Conservation (phyloP, 1,140 invertebrate genomes). For the Littorina saxatilis region DNA sequence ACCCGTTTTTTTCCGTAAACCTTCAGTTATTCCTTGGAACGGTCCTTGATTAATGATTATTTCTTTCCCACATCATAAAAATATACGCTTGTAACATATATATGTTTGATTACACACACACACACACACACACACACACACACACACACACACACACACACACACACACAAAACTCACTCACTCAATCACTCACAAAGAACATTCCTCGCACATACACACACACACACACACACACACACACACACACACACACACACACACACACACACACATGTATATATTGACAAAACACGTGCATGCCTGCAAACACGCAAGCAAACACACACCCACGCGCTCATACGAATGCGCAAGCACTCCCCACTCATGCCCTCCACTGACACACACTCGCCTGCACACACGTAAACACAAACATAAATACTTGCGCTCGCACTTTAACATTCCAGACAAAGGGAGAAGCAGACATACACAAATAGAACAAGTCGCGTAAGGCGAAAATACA, state of each 20-base stretch:
- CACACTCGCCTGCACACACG: constrained; percentile 6
- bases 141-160: constrained; percentile 20
- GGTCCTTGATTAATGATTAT: too few species aligned
- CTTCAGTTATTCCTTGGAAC: too few species aligned
- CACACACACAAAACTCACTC: constrained; percentile 7
- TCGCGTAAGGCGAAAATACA: too few species aligned
- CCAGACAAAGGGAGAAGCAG: background rate
- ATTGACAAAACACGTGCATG: background rate
- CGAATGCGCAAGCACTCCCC: background rate
- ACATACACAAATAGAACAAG: constrained; percentile 1
- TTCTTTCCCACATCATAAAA: too few species aligned
- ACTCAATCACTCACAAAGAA: background rate
- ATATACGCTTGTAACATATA: too few species aligned
- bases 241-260: constrained; percentile 22
- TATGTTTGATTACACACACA: background rate
- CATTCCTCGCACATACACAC: too few species aligned
- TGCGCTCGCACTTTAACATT: too few species aligned
- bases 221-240: constrained; percentile 1
- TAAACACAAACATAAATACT: too few species aligned
- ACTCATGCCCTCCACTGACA: background rate
- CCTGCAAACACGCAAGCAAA: background rate
- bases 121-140: constrained; percentile 15
- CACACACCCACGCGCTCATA: background rate
- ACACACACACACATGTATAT: constrained; percentile 16
- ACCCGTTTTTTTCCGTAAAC: too few species aligned